Conservation (phyloP, 2,888 invertebrate genomes). For the Cryptocephalus primarius region DNA sequence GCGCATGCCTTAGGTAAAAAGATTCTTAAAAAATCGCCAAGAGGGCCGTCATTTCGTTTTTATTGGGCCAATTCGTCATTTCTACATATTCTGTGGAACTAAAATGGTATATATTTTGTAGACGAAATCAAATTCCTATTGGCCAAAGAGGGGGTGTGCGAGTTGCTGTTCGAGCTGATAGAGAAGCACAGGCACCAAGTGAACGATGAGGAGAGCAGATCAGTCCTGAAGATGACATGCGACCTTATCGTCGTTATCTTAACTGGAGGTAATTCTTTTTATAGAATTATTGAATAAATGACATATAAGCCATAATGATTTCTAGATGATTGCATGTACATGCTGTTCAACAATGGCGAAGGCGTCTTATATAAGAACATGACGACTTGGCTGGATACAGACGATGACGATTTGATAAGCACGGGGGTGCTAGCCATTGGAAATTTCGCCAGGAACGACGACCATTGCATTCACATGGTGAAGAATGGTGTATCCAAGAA, state of each 20-base stretch:
- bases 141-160: slow-evolving; percentile 65
- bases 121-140: slow-evolving; percentile 68
- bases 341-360: slow-evolving; percentile 65
- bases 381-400: slow-evolving; percentile 65
- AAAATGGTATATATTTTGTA: slow-evolving; percentile 30
- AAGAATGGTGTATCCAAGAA: slow-evolving; percentile 64
- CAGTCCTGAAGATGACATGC: slow-evolving; percentile 71
- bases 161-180: slow-evolving; percentile 61
- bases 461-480: slow-evolving; percentile 76
- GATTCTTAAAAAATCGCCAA: too few species aligned
- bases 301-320: slow-evolving; percentile 5
- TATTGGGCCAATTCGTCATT: too few species aligned
- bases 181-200: slow-evolving; percentile 54
- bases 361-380: slow-evolving; percentile 61
- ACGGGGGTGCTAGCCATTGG: slow-evolving; percentile 78
- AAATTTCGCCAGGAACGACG: slow-evolving; percentile 81
- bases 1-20: too few species aligned
- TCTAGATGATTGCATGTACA: slow-evolving; percentile 77
- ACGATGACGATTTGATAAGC: slow-evolving; percentile 64
- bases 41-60: too few species aligned
- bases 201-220: slow-evolving; percentile 53
- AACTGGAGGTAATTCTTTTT: slow-evolving; percentile 58
- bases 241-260: slow-evolving; percentile 75
- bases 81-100: too few species aligned
- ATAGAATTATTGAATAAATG: neutral